phyloP scores from a whole-genome alignment of 2,113 vertebrate genomes.

The Rhegmatorhina hoffmannsi region DNA sequence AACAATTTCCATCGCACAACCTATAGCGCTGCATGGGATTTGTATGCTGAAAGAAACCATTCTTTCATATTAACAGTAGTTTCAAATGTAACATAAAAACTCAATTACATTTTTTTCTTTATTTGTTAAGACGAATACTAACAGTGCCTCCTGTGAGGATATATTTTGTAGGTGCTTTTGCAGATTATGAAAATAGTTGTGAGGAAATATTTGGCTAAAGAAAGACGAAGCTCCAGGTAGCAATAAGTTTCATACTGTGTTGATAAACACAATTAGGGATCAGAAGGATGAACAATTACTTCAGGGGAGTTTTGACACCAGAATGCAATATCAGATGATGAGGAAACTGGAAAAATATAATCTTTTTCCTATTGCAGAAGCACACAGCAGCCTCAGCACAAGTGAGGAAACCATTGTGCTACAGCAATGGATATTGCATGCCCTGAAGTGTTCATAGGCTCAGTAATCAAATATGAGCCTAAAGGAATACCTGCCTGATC shows the following conservation, averaged over 20 bases:
- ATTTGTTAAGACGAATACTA: conserved; percentile 21
- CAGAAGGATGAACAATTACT: conserved; percentile 62
- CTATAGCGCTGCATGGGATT: conserved; percentile 48
- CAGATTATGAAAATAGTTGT: conserved; percentile 60
- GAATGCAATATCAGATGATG: conserved; percentile 55
- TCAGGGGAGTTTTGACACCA: conserved; percentile 47
- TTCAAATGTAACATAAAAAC: conserved; percentile 37
- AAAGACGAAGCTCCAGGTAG: conserved; percentile 57
- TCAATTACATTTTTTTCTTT: background rate
- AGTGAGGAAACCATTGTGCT: background rate
- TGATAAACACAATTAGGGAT: conserved; percentile 66
- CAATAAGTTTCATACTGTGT: conserved; percentile 48
- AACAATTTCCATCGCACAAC: conserved; percentile 64
- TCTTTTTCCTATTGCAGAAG: background rate
- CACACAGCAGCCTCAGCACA: background rate
- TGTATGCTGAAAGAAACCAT: background rate
- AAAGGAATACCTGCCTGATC: background rate
- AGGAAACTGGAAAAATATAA: conserved; percentile 41
- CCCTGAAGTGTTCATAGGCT: conserved; percentile 16
- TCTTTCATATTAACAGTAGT: conserved; percentile 47
- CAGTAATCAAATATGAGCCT: conserved; percentile 13
- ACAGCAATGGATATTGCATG: conserved; percentile 18
- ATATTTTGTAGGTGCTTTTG: conserved; percentile 33
- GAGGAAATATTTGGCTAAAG: conserved; percentile 55
- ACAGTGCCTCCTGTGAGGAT: conserved; percentile 1